Conservation (phyloP, 2,113 vertebrate species). For the Neotragus moschatus region DNA sequence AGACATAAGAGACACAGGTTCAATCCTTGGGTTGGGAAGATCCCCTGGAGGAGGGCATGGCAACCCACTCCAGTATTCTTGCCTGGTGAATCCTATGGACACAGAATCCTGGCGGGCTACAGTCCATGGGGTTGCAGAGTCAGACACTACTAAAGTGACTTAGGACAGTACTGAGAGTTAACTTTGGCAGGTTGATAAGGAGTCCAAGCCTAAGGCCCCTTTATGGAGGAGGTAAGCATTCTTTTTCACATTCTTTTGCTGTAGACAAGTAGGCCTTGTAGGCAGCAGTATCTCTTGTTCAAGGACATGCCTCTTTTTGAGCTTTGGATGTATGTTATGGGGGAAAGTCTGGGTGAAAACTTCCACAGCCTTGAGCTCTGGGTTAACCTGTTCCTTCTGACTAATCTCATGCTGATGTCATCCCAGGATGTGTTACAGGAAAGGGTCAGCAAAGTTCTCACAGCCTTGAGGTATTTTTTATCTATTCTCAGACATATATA, state of each 20-base stretch:
- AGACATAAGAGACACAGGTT: not conserved
- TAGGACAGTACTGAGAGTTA: not conserved
- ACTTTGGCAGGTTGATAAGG: not conserved
- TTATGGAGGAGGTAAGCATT: not conserved
- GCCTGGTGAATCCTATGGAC: not conserved
- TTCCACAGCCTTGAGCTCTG: not conserved
- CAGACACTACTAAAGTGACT: not conserved
- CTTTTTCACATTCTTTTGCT: not conserved
- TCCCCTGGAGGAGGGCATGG: not conserved
- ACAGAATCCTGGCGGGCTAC: not conserved
- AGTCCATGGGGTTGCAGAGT: not conserved
- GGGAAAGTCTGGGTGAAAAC: not conserved
- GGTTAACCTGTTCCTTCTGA: not conserved
- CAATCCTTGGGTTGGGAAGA: not conserved
- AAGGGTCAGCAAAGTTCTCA: not conserved
- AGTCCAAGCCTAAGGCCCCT: not conserved
- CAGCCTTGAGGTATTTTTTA: not conserved
- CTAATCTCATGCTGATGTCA: not conserved
- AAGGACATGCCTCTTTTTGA: not conserved
- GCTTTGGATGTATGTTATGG: not conserved
- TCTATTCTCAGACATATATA: not conserved
- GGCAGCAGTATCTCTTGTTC: not conserved
- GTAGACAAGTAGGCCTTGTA: not conserved
- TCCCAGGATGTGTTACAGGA: not conserved
- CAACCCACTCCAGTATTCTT: not conserved